Evolutionary conservation across 1,140 invertebrate genomes (phyloP).

Genomic region (Papilio glaucus): DNA sequence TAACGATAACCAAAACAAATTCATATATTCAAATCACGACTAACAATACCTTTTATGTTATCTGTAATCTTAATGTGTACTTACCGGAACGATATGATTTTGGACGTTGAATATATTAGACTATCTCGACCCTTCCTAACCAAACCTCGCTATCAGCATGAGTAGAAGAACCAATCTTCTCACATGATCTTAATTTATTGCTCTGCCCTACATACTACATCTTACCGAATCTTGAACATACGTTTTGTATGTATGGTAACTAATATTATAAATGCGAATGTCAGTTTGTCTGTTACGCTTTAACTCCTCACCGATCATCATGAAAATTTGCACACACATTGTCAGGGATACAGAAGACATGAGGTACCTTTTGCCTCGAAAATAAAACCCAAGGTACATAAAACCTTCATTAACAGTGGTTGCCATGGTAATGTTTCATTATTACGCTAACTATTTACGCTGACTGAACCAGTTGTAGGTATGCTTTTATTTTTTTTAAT

Average conservation of each 20-base stretch:
- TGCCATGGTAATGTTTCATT: too few relatives aligned
- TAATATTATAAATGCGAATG: too few relatives aligned
- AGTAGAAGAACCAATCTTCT: background rate
- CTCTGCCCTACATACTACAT: constrained; percentile 4
- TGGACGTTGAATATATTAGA: background rate
- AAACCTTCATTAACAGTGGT: too few relatives aligned
- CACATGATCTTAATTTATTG: background rate
- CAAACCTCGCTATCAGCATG: background rate
- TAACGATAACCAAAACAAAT: too few relatives aligned
- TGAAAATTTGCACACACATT: too few relatives aligned
- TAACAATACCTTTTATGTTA: background rate
- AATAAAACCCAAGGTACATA: too few relatives aligned
- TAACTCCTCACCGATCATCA: background rate
- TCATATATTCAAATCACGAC: background rate
- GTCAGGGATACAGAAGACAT: too few relatives aligned
- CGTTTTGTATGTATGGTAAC: too few relatives aligned
- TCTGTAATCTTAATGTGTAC: background rate
- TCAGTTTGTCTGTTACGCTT: background rate
- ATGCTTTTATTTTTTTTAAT: too few relatives aligned
- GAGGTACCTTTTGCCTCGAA: too few relatives aligned
- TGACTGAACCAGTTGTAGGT: too few relatives aligned
- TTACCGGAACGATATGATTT: background rate
- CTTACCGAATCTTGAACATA: background rate
- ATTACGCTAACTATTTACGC: too few relatives aligned
- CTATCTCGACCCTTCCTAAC: background rate